Percentiles rank a stretch among this genome's conserved stretches.
phyloP scores from a whole-genome alignment of 2,113 vertebrate species.

The Catharus bicknelli region DNA sequence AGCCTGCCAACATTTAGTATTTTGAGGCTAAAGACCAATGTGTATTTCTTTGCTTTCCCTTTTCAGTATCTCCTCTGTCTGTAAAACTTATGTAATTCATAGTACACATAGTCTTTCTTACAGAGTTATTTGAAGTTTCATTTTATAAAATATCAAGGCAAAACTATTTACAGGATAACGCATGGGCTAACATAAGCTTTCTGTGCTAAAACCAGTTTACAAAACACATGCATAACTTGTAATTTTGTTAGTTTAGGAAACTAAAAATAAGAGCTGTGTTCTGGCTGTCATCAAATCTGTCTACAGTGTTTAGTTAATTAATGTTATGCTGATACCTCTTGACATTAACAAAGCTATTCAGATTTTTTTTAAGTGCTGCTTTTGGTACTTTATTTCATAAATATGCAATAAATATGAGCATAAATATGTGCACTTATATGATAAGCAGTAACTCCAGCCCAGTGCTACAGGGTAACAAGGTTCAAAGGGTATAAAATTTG shows the following conservation, averaged over 20 bases:
- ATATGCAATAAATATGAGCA: not conserved
- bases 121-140: not conserved
- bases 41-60: not conserved
- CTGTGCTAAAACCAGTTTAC: not conserved
- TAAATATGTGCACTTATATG: not conserved
- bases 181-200: not conserved
- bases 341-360: not conserved
- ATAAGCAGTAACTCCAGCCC: not conserved
- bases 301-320: not conserved
- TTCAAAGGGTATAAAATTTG: not conserved
- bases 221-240: not conserved
- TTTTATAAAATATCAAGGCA: not conserved
- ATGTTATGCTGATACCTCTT: not conserved
- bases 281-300: conserved; percentile 5
- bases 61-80: not conserved
- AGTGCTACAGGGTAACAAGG: not conserved
- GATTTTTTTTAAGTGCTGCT: not conserved
- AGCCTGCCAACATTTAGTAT: not conserved
- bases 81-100: not conserved
- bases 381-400: not conserved
- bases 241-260: conserved; percentile 28
- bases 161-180: not conserved
- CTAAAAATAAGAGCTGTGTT: conserved; percentile 10
- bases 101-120: not conserved
- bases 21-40: not conserved